A percentile compares a stretch with the other conserved stretches of the same genome.
phyloP scores from a whole-genome alignment of 2,113 vertebrate genomes.

The Labeo rohita region DNA sequence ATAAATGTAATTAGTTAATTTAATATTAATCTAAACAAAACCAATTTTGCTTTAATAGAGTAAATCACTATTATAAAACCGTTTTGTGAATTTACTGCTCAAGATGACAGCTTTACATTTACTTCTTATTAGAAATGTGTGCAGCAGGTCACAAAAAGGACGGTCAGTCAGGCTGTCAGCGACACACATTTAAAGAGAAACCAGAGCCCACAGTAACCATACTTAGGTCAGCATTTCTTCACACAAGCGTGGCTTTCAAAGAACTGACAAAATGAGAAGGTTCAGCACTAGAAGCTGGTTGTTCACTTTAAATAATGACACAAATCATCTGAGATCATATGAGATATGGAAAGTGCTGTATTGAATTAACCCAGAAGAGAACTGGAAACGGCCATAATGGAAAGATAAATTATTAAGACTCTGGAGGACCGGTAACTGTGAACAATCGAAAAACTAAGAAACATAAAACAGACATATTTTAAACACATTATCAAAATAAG shows the following conservation, averaged over 20 bases:
- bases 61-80: not conserved
- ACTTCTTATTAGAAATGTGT: not conserved
- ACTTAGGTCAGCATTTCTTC: constrained; percentile 5
- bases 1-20: not conserved
- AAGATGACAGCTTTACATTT: not conserved
- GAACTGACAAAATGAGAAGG: not conserved
- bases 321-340: not conserved
- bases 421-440: not conserved
- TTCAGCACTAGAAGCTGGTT: not conserved
- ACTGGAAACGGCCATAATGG: not conserved
- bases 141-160: not conserved
- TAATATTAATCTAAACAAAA: not conserved
- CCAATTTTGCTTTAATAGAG: too few species aligned
- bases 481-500: not conserved
- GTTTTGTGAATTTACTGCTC: not conserved
- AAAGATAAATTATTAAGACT: not conserved
- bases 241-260: constrained; percentile 12
- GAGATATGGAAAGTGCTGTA: not conserved
- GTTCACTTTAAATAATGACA: constrained; percentile 9
- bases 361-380: not conserved
- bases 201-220: not conserved
- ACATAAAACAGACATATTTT: not conserved
- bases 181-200: constrained; percentile 17
- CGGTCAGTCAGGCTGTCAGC: constrained; percentile 5
- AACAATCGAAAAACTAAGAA: not conserved